Evolutionary conservation across 2,113 vertebrate species (phyloP).

Genomic region (Bolborhynchus lineola): DNA sequence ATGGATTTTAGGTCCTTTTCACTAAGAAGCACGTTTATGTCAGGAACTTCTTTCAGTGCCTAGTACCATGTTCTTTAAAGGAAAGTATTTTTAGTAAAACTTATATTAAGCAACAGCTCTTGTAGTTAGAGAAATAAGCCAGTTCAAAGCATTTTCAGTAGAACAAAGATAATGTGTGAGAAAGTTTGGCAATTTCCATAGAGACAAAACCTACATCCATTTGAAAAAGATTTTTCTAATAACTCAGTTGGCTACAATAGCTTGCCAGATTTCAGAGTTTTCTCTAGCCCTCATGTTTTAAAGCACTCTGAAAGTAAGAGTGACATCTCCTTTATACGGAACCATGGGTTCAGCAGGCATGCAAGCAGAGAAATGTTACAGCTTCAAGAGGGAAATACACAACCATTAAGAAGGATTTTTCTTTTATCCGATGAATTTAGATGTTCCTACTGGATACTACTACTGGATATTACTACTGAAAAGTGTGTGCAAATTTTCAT

Average conservation of each 20-base stretch:
- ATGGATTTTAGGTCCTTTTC: conserved; percentile 8
- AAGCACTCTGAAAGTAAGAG: neutral
- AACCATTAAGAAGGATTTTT: neutral
- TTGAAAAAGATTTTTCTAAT: conserved; percentile 42
- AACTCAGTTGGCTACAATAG: conserved; percentile 32
- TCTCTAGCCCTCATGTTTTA: conserved; percentile 9
- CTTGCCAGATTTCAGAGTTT: conserved; percentile 47
- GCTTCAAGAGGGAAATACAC: neutral
- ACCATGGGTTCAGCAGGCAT: neutral
- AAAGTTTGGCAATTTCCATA: conserved; percentile 29
- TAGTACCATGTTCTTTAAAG: neutral
- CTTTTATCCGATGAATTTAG: neutral
- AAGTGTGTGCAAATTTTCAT: neutral
- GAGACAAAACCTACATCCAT: conserved; percentile 44
- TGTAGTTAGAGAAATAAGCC: neutral
- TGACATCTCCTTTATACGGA: conserved; percentile 28
- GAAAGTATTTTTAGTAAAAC: conserved; percentile 3
- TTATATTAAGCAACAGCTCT: neutral
- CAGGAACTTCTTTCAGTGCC: neutral
- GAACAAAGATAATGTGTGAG: conserved; percentile 22
- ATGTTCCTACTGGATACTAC: neutral
- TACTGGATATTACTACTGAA: neutral
- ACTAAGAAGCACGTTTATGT: neutral
- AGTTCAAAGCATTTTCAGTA: neutral
- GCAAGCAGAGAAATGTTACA: neutral